phyloP scores from a whole-genome alignment of 1,140 invertebrate species.

The Pemphigus obesinymphae region DNA sequence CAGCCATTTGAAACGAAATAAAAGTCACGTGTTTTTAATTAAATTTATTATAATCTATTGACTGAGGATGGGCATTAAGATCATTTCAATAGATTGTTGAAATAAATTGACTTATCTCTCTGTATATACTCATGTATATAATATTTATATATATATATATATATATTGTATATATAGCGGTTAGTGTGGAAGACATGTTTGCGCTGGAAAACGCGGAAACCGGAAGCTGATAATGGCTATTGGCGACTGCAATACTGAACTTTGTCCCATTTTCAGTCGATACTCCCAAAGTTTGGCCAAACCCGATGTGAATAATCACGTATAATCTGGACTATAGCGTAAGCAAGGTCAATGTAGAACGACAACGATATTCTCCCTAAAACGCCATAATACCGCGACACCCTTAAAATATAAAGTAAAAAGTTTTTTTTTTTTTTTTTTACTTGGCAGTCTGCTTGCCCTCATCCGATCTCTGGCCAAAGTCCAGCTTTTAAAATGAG shows the following conservation, averaged over 20 bases:
- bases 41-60: background rate
- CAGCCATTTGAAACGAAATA: background rate
- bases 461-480: conserved; percentile 5
- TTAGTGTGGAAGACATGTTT: conserved; percentile 1
- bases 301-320: conserved; percentile 16
- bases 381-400: background rate
- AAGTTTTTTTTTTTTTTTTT: conserved; percentile 27
- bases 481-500: conserved; percentile 28
- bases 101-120: conserved; percentile 12
- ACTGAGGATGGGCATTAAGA: background rate
- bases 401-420: conserved; percentile 36
- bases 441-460: conserved; percentile 14
- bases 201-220: background rate
- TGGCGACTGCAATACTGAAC: conserved; percentile 22
- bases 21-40: background rate
- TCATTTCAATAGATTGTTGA: background rate
- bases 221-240: conserved; percentile 34
- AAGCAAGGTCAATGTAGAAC: background rate
- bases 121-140: background rate
- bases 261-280: conserved; percentile 17
- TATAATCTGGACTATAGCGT: background rate
- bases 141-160: background rate
- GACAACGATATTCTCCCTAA: background rate
- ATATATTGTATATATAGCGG: background rate
- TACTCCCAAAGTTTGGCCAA: conserved; percentile 22